Evolutionary conservation across 2,888 invertebrate species (phyloP).

Genomic region (Lycophotia porphyrea): DNA sequence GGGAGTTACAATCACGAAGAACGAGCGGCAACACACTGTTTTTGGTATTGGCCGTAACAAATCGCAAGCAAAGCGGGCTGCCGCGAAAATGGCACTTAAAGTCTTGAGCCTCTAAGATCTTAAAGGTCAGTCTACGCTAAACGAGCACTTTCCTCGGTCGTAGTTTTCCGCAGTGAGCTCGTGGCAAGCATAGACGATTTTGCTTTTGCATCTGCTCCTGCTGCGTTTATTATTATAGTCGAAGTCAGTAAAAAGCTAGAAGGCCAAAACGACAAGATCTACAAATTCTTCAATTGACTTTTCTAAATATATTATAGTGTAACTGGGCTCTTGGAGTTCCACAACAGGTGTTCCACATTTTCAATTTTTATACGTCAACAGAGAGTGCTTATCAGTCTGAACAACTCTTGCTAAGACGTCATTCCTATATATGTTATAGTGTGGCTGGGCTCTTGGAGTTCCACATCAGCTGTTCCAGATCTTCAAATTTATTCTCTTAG

Average conservation of each 20-base stretch:
- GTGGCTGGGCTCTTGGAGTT: too few species aligned
- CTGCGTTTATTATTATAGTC: neutral
- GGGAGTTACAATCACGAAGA: conserved; percentile 91
- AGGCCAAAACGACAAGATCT: neutral
- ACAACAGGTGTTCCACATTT: too few species aligned
- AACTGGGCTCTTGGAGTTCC: too few species aligned
- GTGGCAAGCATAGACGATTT: neutral
- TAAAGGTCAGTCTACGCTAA: neutral
- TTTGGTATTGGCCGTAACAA: conserved; percentile 93
- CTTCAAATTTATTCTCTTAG: too few species aligned
- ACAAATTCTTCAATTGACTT: neutral
- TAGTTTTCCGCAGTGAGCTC: neutral
- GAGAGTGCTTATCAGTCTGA: too few species aligned
- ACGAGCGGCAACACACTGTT: conserved; percentile 90
- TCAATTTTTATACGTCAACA: too few species aligned
- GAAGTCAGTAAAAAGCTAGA: neutral
- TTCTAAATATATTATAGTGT: too few species aligned
- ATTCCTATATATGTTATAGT: too few species aligned
- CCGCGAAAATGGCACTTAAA: conserved; percentile 94
- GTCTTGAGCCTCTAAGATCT: conserved; percentile 76
- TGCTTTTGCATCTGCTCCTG: neutral
- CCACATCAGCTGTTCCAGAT: too few species aligned
- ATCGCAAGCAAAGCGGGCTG: conserved; percentile 93
- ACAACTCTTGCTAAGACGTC: too few species aligned
- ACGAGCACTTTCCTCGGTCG: neutral